phyloP scores from a whole-genome alignment of 2,113 vertebrate species.

The Antidorcas marsupialis region DNA sequence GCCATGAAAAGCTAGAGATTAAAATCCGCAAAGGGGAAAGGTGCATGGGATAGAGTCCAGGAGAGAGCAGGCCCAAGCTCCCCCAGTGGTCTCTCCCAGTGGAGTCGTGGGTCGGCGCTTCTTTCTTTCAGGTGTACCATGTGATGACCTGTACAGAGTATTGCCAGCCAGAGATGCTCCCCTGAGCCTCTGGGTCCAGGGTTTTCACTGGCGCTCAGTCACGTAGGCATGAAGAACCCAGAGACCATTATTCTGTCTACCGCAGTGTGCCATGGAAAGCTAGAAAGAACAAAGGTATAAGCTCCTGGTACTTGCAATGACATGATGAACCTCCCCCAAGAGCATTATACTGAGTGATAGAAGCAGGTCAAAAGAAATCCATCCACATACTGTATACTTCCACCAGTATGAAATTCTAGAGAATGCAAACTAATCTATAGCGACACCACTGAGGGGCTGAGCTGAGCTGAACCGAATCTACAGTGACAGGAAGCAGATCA shows the following conservation, averaged over 20 bases:
- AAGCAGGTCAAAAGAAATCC: too few relatives aligned
- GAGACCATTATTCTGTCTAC: too few relatives aligned
- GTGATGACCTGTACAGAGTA: neutral
- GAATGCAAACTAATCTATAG: neutral
- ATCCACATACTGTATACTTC: neutral
- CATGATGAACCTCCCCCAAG: neutral
- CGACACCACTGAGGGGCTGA: neutral
- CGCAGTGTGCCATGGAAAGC: neutral
- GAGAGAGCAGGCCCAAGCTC: neutral
- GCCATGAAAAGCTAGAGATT: neutral
- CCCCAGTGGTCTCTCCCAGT: accelerated
- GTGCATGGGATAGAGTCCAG: neutral
- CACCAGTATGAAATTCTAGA: neutral
- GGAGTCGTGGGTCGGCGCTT: accelerated
- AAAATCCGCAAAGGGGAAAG: neutral
- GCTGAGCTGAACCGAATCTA: neutral
- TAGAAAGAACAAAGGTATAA: neutral
- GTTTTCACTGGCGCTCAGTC: neutral
- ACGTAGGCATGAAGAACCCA: neutral
- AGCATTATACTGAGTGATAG: neutral
- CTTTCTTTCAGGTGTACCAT: accelerated
- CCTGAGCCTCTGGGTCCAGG: neutral
- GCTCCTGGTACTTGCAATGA: neutral
- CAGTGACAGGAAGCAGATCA: neutral
- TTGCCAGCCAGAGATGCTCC: neutral